These are phyloP conservation scores for Cheilosia variabilis DNA, from an alignment of 2,888 invertebrate genomes.

Conservation along the genomic window DNA sequence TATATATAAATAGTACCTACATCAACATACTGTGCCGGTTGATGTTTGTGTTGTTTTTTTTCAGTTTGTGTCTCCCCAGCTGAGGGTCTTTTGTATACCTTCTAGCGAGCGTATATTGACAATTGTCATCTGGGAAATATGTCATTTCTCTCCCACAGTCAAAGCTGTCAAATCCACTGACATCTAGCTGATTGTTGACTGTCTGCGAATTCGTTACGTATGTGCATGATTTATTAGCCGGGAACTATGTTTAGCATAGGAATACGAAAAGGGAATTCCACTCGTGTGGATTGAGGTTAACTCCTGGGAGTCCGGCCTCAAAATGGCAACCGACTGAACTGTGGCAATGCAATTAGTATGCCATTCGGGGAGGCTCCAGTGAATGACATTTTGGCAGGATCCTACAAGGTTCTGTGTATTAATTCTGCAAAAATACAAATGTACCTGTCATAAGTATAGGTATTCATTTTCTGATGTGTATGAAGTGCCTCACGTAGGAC, in stretches of 20 bases:
- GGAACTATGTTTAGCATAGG: conserved; percentile 65
- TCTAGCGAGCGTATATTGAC: conserved; percentile 19
- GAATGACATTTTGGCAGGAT: conserved; percentile 24
- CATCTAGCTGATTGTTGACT: conserved; percentile 67
- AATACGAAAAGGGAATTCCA: conserved; percentile 61
- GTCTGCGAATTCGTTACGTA: conserved; percentile 61
- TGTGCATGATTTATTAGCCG: conserved; percentile 64
- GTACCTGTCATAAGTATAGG: not conserved
- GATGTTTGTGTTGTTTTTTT: not conserved
- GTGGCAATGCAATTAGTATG: conserved; percentile 42
- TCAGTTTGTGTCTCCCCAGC: not conserved
- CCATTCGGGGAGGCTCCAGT: conserved; percentile 11
- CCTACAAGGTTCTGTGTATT: conserved; percentile 12
- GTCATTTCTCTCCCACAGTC: conserved; percentile 70
- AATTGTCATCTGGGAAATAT: conserved; percentile 70
- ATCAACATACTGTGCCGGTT: not conserved
- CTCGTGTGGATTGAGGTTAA: conserved; percentile 19
- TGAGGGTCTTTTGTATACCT: conserved; percentile 27
- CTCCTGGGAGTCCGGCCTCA: conserved; percentile 42
- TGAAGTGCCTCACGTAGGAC: not conserved
- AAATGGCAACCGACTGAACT: not conserved
- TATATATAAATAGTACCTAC: conserved; percentile 2
- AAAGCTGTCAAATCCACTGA: conserved; percentile 60
- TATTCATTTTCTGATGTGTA: not conserved
- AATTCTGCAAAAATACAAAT: not conserved